Percentiles rank a stretch among this genome's conserved stretches.
These are phyloP conservation scores for Dreissena rostriformis DNA, from an alignment of 1,140 invertebrate species.

Conservation along the genomic window DNA sequence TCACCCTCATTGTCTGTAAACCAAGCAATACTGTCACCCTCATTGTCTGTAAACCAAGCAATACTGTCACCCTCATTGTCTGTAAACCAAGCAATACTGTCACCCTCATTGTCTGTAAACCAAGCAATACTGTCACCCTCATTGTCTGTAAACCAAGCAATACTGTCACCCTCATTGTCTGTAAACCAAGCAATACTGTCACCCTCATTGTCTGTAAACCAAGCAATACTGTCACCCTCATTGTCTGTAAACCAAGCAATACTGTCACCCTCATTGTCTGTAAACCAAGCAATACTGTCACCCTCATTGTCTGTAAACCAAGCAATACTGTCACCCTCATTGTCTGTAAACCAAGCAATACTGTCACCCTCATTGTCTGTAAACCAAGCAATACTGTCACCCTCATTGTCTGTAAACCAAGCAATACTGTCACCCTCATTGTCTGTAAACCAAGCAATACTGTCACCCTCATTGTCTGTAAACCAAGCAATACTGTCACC, in stretches of 20 bases:
- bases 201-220: constrained; percentile 28
- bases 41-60: constrained; percentile 20
- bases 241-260: constrained; percentile 13
- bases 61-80: constrained; percentile 16
- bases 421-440: constrained; percentile 11
- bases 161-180: constrained; percentile 24
- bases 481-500: not conserved
- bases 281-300: not conserved
- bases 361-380: constrained; percentile 23
- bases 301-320: constrained; percentile 28
- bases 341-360: constrained; percentile 11
- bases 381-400: not conserved
- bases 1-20: constrained; percentile 32
- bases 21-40: not conserved
- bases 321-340: constrained; percentile 8
- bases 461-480: constrained; percentile 23
- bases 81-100: not conserved
- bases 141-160: constrained; percentile 14
- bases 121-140: constrained; percentile 6
- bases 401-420: constrained; percentile 27
- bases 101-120: constrained; percentile 29
- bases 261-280: constrained; percentile 24
- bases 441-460: constrained; percentile 7
- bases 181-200: not conserved
- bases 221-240: constrained; percentile 9